phyloP scores from a whole-genome alignment of 1,140 invertebrate genomes.

The Ylistrum balloti region DNA sequence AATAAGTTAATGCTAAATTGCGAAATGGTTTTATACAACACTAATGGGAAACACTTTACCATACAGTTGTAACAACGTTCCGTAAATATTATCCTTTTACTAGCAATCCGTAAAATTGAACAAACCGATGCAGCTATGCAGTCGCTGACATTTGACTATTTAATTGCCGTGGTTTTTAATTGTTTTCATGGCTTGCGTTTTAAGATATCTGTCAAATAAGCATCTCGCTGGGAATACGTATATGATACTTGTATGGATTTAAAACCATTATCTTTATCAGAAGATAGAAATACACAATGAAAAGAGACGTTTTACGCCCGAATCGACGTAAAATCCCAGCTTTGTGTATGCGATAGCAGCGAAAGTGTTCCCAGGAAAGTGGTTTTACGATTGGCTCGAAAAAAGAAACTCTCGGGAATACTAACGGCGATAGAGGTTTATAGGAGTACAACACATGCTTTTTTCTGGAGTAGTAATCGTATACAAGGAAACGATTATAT shows the following conservation, averaged over 20 bases:
- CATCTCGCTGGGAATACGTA: neutral
- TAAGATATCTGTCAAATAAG: neutral
- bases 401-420: neutral
- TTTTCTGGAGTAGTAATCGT: too few relatives aligned
- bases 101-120: slow-evolving; percentile 22
- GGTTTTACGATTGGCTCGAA: neutral
- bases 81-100: neutral
- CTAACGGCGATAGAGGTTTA: neutral
- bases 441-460: neutral
- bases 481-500: too few relatives aligned
- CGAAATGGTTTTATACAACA: neutral
- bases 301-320: slow-evolving; percentile 24
- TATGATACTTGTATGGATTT: slow-evolving; percentile 20
- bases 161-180: slow-evolving; percentile 17
- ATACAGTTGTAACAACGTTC: neutral
- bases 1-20: slow-evolving; percentile 11
- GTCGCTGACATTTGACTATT: slow-evolving; percentile 24
- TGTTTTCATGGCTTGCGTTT: slow-evolving; percentile 23
- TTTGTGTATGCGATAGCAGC: slow-evolving; percentile 15
- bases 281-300: slow-evolving; percentile 16
- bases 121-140: neutral
- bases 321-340: slow-evolving; percentile 16
- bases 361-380: slow-evolving; percentile 13
- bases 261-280: neutral
- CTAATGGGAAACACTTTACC: slow-evolving; percentile 5